These are phyloP conservation scores for Cardinalis cardinalis DNA, from an alignment of 2,113 vertebrate genomes.

Conservation along the genomic window DNA sequence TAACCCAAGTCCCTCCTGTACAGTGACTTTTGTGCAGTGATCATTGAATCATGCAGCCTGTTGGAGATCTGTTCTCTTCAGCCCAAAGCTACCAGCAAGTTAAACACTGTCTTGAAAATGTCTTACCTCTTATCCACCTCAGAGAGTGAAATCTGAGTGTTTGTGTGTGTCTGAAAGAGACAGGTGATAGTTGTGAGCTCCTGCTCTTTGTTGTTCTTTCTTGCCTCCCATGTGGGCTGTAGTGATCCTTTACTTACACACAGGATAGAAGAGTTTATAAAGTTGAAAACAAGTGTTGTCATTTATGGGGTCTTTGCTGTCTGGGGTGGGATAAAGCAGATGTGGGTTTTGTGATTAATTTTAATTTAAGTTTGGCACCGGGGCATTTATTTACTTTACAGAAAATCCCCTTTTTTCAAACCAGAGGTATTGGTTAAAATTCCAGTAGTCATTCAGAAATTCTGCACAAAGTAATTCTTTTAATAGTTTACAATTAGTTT, in stretches of 20 bases:
- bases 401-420: neutral
- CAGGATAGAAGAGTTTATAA: neutral
- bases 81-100: neutral
- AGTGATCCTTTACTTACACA: neutral
- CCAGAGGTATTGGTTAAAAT: neutral
- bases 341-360: neutral
- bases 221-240: neutral
- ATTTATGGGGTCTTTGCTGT: neutral
- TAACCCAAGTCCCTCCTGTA: neutral
- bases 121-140: neutral
- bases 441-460: neutral
- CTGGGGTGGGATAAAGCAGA: neutral
- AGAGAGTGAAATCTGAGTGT: neutral
- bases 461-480: neutral
- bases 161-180: neutral
- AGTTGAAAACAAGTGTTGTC: neutral
- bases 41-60: neutral
- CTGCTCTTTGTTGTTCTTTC: neutral
- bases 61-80: neutral
- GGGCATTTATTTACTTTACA: neutral
- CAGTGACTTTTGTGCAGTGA: neutral
- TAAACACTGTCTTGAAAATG: neutral
- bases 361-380: neutral
- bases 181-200: neutral
- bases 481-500: neutral